Conservation (phyloP, 2,113 vertebrate genomes). For the Heterocephalus glaber region DNA sequence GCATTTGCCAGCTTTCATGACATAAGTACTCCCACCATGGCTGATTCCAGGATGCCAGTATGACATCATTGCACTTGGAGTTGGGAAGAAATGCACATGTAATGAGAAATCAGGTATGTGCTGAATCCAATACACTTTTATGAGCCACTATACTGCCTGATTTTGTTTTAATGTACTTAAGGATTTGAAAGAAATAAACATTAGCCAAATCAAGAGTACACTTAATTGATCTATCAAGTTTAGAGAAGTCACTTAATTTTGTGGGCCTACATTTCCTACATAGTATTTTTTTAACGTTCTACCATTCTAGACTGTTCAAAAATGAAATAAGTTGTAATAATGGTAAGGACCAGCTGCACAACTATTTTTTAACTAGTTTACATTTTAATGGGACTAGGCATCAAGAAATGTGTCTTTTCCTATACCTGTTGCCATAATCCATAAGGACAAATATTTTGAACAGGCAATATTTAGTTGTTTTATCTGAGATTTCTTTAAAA, state of each 20-base stretch:
- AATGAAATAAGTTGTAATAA: background rate
- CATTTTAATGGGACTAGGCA: background rate
- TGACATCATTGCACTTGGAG: background rate
- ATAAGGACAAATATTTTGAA: background rate
- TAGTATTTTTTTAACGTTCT: background rate
- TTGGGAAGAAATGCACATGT: background rate
- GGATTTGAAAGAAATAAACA: background rate
- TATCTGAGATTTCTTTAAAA: background rate
- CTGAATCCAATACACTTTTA: background rate
- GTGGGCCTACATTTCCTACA: background rate
- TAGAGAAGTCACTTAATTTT: background rate
- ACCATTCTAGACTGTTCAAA: background rate
- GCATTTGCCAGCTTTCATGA: background rate
- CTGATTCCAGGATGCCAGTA: background rate
- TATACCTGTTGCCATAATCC: background rate
- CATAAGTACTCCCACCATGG: background rate
- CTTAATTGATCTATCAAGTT: background rate
- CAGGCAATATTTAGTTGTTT: background rate
- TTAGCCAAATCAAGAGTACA: background rate
- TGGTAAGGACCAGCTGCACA: background rate
- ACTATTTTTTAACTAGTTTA: background rate
- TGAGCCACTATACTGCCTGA: background rate
- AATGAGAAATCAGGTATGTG: background rate
- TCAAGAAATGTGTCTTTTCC: background rate
- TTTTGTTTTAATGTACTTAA: background rate